These are phyloP conservation scores for Sycophila texana DNA, from an alignment of 2,888 invertebrate genomes.

Conservation along the genomic window DNA sequence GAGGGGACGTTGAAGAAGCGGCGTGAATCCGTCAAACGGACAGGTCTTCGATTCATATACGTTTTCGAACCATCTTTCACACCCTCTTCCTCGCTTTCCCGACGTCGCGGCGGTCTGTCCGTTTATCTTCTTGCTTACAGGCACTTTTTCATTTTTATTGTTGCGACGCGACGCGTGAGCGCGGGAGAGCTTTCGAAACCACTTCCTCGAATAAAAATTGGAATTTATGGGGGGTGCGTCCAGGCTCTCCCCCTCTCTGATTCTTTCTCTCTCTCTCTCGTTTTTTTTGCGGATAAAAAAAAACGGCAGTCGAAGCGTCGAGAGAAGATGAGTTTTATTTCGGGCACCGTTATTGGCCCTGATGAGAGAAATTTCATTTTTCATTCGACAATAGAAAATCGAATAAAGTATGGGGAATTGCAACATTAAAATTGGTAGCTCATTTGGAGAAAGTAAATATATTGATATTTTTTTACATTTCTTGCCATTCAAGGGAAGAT, in stretches of 20 bases:
- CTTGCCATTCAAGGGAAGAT: no score
- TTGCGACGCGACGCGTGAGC: constrained; percentile 24
- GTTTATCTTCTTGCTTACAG: constrained; percentile 56
- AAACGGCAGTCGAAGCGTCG: not conserved
- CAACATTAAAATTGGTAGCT: no score
- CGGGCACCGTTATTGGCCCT: not conserved
- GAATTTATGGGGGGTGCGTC: constrained; percentile 29
- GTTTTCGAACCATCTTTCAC: constrained; percentile 64
- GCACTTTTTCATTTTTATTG: constrained; percentile 55
- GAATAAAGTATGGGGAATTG: no score
- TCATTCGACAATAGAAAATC: not conserved
- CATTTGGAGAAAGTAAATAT: no score
- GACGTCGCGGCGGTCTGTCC: constrained; percentile 8
- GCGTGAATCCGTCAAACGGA: constrained; percentile 64
- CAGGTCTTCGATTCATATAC: constrained; percentile 66
- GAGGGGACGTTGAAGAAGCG: constrained; percentile 62
- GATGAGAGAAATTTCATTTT: constrained; percentile 3
- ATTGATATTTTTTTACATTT: no score
- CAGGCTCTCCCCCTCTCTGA: no score
- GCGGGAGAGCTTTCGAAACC: constrained; percentile 36
- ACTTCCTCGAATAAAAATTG: constrained; percentile 52
- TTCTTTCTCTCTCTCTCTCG: not conserved
- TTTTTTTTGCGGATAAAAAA: not conserved
- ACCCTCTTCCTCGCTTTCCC: constrained; percentile 45
- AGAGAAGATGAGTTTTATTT: no score